phyloP scores from a whole-genome alignment of 30 jellyfish, hydroid and myxozoan genomes.

The Aurelia aurita region DNA sequence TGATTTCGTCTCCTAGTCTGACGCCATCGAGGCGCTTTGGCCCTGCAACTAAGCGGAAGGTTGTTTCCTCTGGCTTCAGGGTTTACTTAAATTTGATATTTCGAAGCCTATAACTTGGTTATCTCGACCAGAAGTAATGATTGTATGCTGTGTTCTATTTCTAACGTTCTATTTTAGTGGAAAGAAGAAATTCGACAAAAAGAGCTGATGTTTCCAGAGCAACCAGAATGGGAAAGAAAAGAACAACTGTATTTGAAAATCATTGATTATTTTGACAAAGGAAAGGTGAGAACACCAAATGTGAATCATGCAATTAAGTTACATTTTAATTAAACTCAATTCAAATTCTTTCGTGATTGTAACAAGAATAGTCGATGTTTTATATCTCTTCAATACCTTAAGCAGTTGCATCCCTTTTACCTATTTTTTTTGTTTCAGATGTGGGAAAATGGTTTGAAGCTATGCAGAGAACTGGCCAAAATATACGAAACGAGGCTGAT shows the following conservation, averaged over 20 bases:
- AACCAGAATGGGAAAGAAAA: constrained; percentile 91
- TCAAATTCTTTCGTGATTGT: too few species aligned
- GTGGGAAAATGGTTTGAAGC: constrained; percentile 94
- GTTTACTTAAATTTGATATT: too few species aligned
- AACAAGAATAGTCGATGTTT: too few species aligned
- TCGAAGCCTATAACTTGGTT: too few species aligned
- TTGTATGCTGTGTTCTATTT: not conserved
- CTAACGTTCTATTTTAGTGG: constrained; percentile 70
- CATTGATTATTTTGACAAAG: constrained; percentile 87
- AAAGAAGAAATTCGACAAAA: constrained; percentile 66
- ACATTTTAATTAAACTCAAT: too few species aligned
- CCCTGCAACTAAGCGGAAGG: too few species aligned
- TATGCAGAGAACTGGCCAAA: constrained; percentile 89
- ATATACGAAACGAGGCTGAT: constrained; percentile 75
- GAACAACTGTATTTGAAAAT: constrained; percentile 84
- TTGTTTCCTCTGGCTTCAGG: too few species aligned
- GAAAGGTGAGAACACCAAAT: constrained; percentile 69
- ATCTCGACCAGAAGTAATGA: too few species aligned
- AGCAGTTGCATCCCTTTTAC: not conserved
- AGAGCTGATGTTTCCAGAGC: constrained; percentile 79
- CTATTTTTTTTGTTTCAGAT: constrained; percentile 34
- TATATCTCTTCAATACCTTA: not conserved
- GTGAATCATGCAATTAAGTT: too few species aligned
- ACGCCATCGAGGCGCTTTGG: not conserved
- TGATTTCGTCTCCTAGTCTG: too few species aligned